Percentiles rank a stretch among this genome's conserved stretches.
phyloP scores from a whole-genome alignment of 2,888 invertebrate species.

The Amblyjoppa fuscipennis region DNA sequence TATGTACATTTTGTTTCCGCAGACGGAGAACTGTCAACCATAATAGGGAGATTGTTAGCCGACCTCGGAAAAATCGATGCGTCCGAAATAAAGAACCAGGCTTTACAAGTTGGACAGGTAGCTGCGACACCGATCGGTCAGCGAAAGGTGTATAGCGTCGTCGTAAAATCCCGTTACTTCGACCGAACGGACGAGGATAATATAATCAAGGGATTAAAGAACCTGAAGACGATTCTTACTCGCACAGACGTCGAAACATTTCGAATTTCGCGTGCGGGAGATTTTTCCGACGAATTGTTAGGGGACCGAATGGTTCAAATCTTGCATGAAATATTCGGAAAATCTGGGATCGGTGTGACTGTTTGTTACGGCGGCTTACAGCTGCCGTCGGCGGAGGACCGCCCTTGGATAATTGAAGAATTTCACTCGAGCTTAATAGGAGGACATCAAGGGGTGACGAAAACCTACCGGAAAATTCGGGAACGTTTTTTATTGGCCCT shows the following conservation, averaged over 20 bases:
- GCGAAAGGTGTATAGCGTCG: background rate
- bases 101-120: background rate
- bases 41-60: background rate
- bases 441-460: conserved; percentile 70
- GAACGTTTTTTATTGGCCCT: conserved; percentile 65
- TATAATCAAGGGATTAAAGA: background rate
- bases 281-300: background rate
- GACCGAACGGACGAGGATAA: background rate
- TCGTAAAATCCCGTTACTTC: background rate
- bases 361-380: background rate
- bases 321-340: background rate
- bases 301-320: background rate
- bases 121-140: background rate
- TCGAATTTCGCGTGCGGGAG: background rate
- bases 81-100: background rate
- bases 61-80: background rate
- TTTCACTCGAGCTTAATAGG: conserved; percentile 42
- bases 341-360: background rate
- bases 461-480: conserved; percentile 63
- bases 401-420: background rate
- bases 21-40: background rate
- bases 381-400: background rate
- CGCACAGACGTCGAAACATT: background rate
- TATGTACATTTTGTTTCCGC: background rate
- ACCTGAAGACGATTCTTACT: background rate